Conservation (phyloP, 2,888 invertebrate species). For the Diaprepes abbreviatus region DNA sequence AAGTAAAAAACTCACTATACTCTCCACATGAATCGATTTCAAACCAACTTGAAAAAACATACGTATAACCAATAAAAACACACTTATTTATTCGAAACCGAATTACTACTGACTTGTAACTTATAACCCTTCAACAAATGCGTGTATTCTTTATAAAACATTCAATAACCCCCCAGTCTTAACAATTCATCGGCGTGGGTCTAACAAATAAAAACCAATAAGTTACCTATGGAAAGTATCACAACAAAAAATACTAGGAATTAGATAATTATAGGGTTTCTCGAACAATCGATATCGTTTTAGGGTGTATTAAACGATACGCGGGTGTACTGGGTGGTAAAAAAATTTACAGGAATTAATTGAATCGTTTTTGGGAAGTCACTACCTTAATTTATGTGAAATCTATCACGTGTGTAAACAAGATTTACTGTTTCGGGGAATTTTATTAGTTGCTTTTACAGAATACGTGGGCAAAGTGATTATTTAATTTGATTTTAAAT, state of each 20-base stretch:
- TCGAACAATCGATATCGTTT: neutral
- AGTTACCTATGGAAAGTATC: neutral
- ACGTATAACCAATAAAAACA: neutral
- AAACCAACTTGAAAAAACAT: neutral
- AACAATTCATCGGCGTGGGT: neutral
- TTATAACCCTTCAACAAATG: neutral
- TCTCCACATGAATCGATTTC: neutral
- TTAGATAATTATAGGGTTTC: neutral
- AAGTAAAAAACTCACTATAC: neutral
- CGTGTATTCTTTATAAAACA: neutral
- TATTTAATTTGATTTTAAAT: no score
- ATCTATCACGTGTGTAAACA: no score
- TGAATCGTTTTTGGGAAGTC: no score
- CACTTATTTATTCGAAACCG: neutral
- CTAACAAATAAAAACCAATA: neutral
- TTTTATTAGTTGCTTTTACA: no score
- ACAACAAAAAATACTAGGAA: slow-evolving; percentile 8
- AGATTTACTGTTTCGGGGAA: no score
- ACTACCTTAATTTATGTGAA: no score
- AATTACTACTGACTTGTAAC: neutral
- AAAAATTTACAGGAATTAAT: no score
- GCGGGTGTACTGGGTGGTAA: neutral
- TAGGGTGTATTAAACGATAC: neutral
- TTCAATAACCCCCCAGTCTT: neutral
- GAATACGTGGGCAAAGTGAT: no score